Evolutionary conservation across 2,888 invertebrate genomes (phyloP).

Genomic region (Eumacrocentrus americanus): DNA sequence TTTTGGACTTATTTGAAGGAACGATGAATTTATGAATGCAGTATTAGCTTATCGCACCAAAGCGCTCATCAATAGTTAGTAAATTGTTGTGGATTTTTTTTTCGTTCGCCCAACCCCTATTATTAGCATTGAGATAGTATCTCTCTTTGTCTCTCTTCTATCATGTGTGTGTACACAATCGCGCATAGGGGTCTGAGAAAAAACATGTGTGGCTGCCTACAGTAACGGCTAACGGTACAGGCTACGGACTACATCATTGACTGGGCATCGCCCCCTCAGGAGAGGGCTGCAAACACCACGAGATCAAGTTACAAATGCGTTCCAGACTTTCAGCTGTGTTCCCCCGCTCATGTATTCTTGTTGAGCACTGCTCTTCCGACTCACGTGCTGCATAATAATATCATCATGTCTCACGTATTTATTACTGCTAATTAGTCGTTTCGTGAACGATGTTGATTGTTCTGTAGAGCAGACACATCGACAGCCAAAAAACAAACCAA

Average conservation of each 20-base stretch:
- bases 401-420: slow-evolving; percentile 11
- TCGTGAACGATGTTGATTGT: neutral
- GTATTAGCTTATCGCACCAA: neutral
- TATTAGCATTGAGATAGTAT: neutral
- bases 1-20: slow-evolving; percentile 56
- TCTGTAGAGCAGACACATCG: neutral
- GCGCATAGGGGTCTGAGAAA: no score
- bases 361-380: slow-evolving; percentile 9
- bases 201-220: slow-evolving; percentile 6
- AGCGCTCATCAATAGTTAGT: neutral
- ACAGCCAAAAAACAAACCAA: neutral
- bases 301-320: slow-evolving; percentile 10
- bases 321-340: slow-evolving; percentile 9
- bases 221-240: slow-evolving; percentile 12
- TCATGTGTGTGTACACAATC: no score
- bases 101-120: neutral
- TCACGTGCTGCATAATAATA: slow-evolving; percentile 14
- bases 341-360: slow-evolving; percentile 6
- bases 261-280: slow-evolving; percentile 5
- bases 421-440: neutral
- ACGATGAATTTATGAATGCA: slow-evolving; percentile 51
- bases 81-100: neutral
- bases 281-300: slow-evolving; percentile 3
- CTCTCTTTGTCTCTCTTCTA: no score
- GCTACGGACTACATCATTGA: slow-evolving; percentile 7